Conservation (phyloP, 30 jellyfish, hydroid and myxozoan genomes). For the Hydra vulgaris region DNA sequence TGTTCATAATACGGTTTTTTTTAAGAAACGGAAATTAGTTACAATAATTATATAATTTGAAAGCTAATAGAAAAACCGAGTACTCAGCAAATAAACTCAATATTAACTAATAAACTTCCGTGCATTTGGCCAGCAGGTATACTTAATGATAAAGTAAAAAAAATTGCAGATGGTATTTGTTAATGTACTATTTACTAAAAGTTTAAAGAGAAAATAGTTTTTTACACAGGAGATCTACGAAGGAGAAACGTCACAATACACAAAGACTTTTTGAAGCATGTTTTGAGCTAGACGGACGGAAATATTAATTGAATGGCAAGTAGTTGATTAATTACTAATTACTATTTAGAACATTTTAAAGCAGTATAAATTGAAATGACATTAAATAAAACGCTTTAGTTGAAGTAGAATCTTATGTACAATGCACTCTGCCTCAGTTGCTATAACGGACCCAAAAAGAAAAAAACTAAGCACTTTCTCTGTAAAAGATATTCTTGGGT, state of each 20-base stretch:
- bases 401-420: neutral
- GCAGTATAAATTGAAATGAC: neutral
- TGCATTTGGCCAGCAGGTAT: neutral
- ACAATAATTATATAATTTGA: neutral
- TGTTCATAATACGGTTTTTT: neutral
- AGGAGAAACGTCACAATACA: neutral
- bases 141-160: neutral
- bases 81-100: neutral
- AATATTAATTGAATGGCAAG: neutral
- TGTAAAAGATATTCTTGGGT: slow-evolving; percentile 28
- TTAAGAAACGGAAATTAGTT: neutral
- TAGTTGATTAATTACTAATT: neutral
- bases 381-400: neutral
- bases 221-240: neutral
- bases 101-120: neutral
- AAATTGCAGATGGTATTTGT: too few species aligned
- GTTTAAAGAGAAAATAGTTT: neutral
- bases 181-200: neutral
- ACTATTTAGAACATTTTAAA: neutral
- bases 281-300: neutral
- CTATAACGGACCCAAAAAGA: neutral
- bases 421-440: neutral
- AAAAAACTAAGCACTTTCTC: slow-evolving; percentile 18
- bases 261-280: neutral
- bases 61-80: neutral